Evolutionary conservation across 2,888 invertebrate genomes (phyloP).

Genomic region (Tipula helvola): DNA sequence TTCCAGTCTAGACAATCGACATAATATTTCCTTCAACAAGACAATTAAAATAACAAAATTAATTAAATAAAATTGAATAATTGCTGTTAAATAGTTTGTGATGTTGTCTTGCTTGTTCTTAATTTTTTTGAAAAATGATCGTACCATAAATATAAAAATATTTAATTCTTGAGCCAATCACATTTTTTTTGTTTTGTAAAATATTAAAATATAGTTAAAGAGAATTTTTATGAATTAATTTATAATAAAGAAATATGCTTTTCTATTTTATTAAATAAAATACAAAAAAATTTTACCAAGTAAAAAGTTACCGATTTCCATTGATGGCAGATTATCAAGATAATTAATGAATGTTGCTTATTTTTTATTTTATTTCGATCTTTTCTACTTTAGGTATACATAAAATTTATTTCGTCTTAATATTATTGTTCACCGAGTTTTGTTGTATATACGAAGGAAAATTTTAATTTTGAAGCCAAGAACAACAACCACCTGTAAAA

Average conservation of each 20-base stretch:
- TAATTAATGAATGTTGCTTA: constrained; percentile 10
- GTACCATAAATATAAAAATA: background rate
- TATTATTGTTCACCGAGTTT: background rate
- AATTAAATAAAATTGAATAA: background rate
- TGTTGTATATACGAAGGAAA: background rate
- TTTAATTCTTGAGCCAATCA: background rate
- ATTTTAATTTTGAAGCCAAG: background rate
- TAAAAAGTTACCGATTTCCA: constrained; percentile 9
- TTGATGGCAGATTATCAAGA: constrained; percentile 11
- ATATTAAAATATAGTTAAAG: background rate
- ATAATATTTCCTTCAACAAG: background rate
- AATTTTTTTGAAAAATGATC: background rate
- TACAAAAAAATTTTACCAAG: background rate
- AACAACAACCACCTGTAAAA: background rate
- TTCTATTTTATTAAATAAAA: background rate
- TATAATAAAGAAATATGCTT: background rate
- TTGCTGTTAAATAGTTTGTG: background rate
- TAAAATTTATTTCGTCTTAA: background rate
- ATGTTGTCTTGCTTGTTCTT: background rate
- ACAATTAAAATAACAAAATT: background rate
- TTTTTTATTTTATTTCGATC: background rate
- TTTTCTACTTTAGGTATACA: background rate
- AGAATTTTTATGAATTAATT: background rate
- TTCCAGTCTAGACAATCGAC: background rate
- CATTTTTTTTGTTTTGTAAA: background rate